Evolutionary conservation across 2,113 vertebrate genomes (phyloP).

Genomic region (Cyanistes caeruleus): DNA sequence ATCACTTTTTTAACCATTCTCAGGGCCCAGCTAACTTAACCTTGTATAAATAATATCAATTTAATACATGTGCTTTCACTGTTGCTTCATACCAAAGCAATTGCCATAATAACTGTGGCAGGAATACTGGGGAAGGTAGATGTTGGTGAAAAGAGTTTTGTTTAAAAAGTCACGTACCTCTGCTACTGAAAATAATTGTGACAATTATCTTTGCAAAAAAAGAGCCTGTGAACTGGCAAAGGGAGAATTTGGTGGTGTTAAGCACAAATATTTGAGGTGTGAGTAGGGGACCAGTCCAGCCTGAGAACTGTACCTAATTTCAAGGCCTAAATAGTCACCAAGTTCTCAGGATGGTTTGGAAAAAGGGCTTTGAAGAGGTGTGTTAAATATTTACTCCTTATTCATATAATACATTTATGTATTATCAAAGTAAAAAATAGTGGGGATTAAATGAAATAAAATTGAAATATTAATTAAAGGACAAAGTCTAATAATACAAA

Average conservation of each 20-base stretch:
- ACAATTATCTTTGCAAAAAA: not conserved
- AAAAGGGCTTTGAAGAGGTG: no score
- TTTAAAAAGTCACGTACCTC: not conserved
- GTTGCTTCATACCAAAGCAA: not conserved
- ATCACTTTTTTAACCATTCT: not conserved
- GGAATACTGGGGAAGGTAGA: not conserved
- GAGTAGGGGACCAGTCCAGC: not conserved
- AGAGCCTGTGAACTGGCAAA: not conserved
- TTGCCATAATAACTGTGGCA: not conserved
- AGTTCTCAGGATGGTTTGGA: no score
- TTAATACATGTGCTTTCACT: not conserved
- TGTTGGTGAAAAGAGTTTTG: not conserved
- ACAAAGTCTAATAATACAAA: not conserved
- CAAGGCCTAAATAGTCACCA: not conserved
- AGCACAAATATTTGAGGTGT: not conserved
- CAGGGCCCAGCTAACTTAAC: not conserved
- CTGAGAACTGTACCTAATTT: not conserved
- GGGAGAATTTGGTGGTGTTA: not conserved
- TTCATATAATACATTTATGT: no score
- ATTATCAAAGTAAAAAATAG: not conserved
- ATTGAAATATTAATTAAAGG: not conserved
- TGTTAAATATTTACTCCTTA: no score
- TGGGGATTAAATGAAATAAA: not conserved
- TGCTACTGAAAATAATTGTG: not conserved
- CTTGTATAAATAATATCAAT: not conserved